A percentile compares a stretch with the other conserved stretches of the same genome.
These are phyloP conservation scores for Sapayoa aenigma DNA, from an alignment of 2,113 vertebrate genomes.

Conservation along the genomic window DNA sequence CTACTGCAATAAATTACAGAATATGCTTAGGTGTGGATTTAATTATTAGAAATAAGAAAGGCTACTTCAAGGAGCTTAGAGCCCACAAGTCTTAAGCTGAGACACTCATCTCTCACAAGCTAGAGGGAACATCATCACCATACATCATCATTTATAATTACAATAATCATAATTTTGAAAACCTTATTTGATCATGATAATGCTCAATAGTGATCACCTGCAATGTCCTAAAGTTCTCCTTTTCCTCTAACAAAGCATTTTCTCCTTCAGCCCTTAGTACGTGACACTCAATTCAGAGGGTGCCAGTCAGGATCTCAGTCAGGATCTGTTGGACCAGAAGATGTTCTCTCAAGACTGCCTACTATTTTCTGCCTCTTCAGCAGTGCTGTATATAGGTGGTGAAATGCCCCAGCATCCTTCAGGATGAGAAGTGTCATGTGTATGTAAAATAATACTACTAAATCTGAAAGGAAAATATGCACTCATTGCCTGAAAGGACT, in stretches of 20 bases:
- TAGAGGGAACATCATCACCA: not conserved
- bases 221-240: not conserved
- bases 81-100: not conserved
- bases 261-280: not conserved
- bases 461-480: not conserved
- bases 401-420: not conserved
- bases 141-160: not conserved
- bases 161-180: not conserved
- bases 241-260: not conserved
- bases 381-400: not conserved
- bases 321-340: not conserved
- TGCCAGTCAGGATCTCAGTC: no score
- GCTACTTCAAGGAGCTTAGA: not conserved
- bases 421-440: not conserved
- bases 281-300: not conserved
- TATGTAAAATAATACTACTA: not conserved
- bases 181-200: not conserved
- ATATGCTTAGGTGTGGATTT: not conserved
- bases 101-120: not conserved
- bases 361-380: not conserved
- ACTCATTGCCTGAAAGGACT: not conserved
- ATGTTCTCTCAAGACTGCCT: not conserved
- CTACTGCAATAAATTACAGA: constrained; percentile 38
- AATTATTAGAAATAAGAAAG: constrained; percentile 7
- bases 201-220: not conserved